Evolutionary conservation across 1,140 invertebrate genomes (phyloP), one percentile per base, ranked within the genome.

Genomic region (Sitophilus oryzae): DNA sequence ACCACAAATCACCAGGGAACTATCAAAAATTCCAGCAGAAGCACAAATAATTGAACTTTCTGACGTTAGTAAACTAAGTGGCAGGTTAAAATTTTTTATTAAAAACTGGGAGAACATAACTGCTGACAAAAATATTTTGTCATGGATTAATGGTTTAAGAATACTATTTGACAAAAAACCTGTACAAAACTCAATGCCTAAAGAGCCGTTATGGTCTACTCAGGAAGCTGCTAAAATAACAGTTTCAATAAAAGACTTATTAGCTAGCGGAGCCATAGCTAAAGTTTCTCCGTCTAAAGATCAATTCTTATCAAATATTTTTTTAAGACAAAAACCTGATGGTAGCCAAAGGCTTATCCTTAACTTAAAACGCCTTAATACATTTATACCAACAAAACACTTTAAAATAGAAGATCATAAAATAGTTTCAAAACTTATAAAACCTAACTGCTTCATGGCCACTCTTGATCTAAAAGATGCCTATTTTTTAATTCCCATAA

Each of bases 311-410:
- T 67, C 66, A n/a, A 47, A 40, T 48, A 50, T 57, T 51, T 67
- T 67, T 48, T 23, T 65, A 11, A 19, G 55, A 5, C 60, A 53
- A 11, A 66, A 67, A 44, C 48, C 53, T 22, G 59, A 67, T 41
- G 62, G 66, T 14, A 44, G 18, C 8, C 48, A 53, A 35, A 35
- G 62, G 37, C 66, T 67, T 21, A 63, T 68, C 16, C 30, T 66
- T 38, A 68, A 66, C 59, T 45, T 64, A 36, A 68, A 66, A 50
- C 38, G 41, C 6, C 56, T 67, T 14, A 69, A 69, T 53, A 50
- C 54, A 22, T 66, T 61, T 47, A 56, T 67, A 10, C 38, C 43
- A 41, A 14, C 56, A 5, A 4, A n/a, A 4, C 64, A 69, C 53
- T 67, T 67, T 19, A 55, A 55, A 41, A 14, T 55, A 18, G 52